phyloP scores from a whole-genome alignment of 1,140 invertebrate genomes.

The Drosophila athabasca region DNA sequence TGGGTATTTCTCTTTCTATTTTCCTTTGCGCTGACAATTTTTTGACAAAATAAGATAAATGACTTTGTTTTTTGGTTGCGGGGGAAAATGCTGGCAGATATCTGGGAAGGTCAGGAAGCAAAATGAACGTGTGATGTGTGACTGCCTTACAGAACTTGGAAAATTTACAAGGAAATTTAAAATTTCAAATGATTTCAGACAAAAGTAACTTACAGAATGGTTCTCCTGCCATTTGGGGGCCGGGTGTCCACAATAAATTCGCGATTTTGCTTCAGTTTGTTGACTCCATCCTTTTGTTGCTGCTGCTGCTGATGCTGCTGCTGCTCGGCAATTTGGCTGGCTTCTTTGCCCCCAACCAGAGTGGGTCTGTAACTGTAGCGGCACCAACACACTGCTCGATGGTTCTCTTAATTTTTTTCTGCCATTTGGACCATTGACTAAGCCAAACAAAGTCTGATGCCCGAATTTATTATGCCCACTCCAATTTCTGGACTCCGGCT shows the following conservation, averaged over 20 bases:
- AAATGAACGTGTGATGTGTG: slow-evolving; percentile 13
- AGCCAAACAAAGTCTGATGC: slow-evolving; percentile 82
- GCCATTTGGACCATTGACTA: slow-evolving; percentile 77
- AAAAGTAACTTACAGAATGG: not conserved
- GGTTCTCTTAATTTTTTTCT: slow-evolving; percentile 28
- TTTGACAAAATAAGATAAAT: slow-evolving; percentile 82
- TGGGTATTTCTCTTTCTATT: not conserved
- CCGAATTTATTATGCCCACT: slow-evolving; percentile 81
- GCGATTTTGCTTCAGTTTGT: slow-evolving; percentile 68
- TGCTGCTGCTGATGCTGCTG: not conserved
- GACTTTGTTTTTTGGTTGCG: slow-evolving; percentile 46
- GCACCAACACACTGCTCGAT: slow-evolving; percentile 19
- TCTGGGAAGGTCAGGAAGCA: slow-evolving; percentile 3
- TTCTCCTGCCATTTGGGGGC: slow-evolving; percentile 4
- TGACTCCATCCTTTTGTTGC: slow-evolving; percentile 24
- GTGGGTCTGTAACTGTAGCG: not conserved
- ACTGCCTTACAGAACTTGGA: no score
- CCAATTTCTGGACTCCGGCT: slow-evolving; percentile 54
- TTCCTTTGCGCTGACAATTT: slow-evolving; percentile 64
- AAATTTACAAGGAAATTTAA: no score
- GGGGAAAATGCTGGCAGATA: slow-evolving; percentile 5
- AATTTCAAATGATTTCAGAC: no score
- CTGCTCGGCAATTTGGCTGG: slow-evolving; percentile 14
- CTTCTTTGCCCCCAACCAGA: slow-evolving; percentile 17
- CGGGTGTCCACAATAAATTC: slow-evolving; percentile 69